Evolutionary conservation across 2,113 vertebrate species (phyloP), one percentile per base, ranked within the genome.

Genomic region (Nannospalax galili): DNA sequence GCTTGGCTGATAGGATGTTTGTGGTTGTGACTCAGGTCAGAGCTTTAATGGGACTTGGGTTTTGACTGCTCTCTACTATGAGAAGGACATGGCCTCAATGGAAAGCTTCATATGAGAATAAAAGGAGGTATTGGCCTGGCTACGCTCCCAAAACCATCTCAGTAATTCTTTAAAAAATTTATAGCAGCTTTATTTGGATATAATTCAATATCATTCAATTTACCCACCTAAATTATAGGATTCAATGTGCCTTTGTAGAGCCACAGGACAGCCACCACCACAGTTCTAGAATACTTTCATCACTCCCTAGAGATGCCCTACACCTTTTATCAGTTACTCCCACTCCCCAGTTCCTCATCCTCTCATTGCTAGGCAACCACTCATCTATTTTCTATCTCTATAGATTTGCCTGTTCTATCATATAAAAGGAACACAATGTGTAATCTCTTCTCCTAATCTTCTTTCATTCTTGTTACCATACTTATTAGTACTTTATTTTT

Each of bases 241-340:
- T 37, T 78, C 30, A 35, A 26, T 45, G 15, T 32, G 58, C 32
- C 48, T 84, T 75, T n/a, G 2, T 95, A 4, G 7, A 64, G 28
- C 35, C 60, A 92, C 30, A 81, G 94, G 75, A 40, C 26, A 69
- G 10, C 8, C 40, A 62, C 52, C 70, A 77, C 64, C 82, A 77
- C 22, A 52, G 35, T 62, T 93, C 73, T 64, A 75, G 79, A 73
- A 81, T 40, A 75, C 73, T 70, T 95, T 58, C 62, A 70, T 85
- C 42, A 77, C 20, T 40, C 16, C 12, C 6, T 17, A 58, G 37
- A 89, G 30, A 80, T 45, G 17, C 12, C 0, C 77, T 7, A 32
- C 12, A 7, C 10, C 28, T 62, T 94, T 87, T 62, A 82, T 9
- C 40, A 69, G 35, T 62, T 84, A 37, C 7, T 91, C 64, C 28